phyloP scores from a whole-genome alignment of 2,797 vertebrate genomes.

The Dallia pectoralis region DNA sequence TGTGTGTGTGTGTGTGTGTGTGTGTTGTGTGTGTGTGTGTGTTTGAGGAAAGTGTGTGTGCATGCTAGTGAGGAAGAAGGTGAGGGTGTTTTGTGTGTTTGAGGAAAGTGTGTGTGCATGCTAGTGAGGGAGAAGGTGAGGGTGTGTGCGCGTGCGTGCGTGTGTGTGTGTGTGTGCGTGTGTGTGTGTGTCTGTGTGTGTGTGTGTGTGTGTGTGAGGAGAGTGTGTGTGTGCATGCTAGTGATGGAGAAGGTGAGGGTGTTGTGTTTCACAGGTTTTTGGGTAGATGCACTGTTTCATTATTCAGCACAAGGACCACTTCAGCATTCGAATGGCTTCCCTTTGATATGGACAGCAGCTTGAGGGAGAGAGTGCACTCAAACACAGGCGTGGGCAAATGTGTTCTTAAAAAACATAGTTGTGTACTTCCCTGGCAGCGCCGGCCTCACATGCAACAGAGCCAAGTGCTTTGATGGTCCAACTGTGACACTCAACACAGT shows the following conservation, averaged over 20 bases:
- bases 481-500: slow-evolving; percentile 71
- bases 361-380: slow-evolving; percentile 82
- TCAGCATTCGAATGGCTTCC: slow-evolving; percentile 78
- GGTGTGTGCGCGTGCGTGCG: background rate
- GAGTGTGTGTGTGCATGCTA: slow-evolving; percentile 25
- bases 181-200: slow-evolving; percentile 1
- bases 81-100: slow-evolving; percentile 25
- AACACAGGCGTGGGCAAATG: slow-evolving; percentile 78
- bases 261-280: slow-evolving; percentile 81
- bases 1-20: no score
- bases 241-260: slow-evolving; percentile 61
- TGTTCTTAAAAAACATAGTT: slow-evolving; percentile 72
- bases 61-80: background rate
- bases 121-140: slow-evolving; percentile 8
- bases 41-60: background rate
- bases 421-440: slow-evolving; percentile 70
- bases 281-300: slow-evolving; percentile 80
- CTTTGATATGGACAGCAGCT: slow-evolving; percentile 83
- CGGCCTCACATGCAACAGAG: slow-evolving; percentile 64
- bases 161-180: no score
- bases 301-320: slow-evolving; percentile 80
- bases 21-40: no score
- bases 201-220: slow-evolving; percentile 29
- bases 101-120: slow-evolving; percentile 30
- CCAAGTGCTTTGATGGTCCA: slow-evolving; percentile 78